These are phyloP conservation scores for Drosophila prosaltans DNA, from an alignment of 1,140 invertebrate genomes.

Conservation along the genomic window DNA sequence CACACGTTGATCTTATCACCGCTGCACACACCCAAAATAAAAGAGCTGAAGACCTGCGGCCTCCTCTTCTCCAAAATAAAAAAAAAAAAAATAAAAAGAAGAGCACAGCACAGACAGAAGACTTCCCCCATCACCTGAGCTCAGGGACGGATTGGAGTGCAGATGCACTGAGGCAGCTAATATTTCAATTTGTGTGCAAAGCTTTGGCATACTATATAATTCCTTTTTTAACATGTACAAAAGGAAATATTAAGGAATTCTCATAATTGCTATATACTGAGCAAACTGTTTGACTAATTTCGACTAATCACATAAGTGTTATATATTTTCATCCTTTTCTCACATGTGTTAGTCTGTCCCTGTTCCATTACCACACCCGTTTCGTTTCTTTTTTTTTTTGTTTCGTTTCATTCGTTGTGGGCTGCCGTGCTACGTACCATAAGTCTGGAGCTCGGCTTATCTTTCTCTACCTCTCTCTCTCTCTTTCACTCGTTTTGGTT, in stretches of 20 bases:
- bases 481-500: constrained; percentile 40
- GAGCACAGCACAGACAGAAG: constrained; percentile 23
- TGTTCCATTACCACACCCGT: not conserved
- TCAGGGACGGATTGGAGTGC: not conserved
- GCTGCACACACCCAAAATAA: constrained; percentile 69
- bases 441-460: constrained; percentile 37
- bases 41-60: constrained; percentile 43
- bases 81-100: constrained; percentile 32
- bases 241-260: no score
- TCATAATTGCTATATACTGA: no score
- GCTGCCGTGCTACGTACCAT: constrained; percentile 72
- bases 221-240: no score
- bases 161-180: not conserved
- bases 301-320: no score
- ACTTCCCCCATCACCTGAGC: constrained; percentile 18
- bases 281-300: no score
- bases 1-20: constrained; percentile 73
- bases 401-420: constrained; percentile 6
- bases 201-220: no score
- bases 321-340: no score
- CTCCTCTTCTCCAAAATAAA: constrained; percentile 15
- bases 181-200: not conserved
- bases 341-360: not conserved
- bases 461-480: constrained; percentile 12
- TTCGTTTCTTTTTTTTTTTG: not conserved